Evolutionary conservation across 1,140 invertebrate species (phyloP), one percentile per base, ranked within the genome.

Genomic region (Magallana ariakensis): DNA sequence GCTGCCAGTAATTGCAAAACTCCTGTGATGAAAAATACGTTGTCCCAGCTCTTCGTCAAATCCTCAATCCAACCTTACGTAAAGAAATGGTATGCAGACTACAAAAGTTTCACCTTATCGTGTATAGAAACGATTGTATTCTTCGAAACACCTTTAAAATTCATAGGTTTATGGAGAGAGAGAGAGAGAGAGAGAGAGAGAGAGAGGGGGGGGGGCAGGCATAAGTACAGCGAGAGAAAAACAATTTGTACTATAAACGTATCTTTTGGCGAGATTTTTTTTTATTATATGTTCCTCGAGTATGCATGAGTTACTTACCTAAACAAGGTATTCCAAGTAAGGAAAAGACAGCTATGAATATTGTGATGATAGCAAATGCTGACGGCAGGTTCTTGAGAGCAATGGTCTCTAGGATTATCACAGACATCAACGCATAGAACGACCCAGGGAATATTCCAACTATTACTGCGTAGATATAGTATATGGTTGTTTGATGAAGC

Each of bases 401-500:
- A 33, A 84, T 56, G 15, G 22, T 84, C 15, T 84, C 82, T 10
- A 84, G 15, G 7, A 84, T 13, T 16, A 84, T 57, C 13, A 84
- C 19, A 15, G 82, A 56, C 56, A 84, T 58, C 57, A 84, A 33
- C 13, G 82, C 55, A 26, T 22, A 84, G 16, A 84, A 84, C 4
- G 82, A 58, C 9, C 82, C 82, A 7, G 66, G n/a, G 26, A 85
- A 85, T 19, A 62, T 55, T 13, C 84, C 84, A 1, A 85, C 62
- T 16, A 70, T 54, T 9, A 22, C 60, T n/a, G 84, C 84, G 55
- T 85, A 85, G 55, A 53, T 62, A 54, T 55, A 85, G 19, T 55
- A 70, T 10, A 75, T 15, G 16, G 16, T 9, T 53, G 16, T 16
- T 0, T 53, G 11, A 16, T 60, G 46, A 13, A 85, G 16, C 0